These are phyloP conservation scores for Aix galericulata DNA, from an alignment of 2,113 vertebrate species.

Conservation along the genomic window DNA sequence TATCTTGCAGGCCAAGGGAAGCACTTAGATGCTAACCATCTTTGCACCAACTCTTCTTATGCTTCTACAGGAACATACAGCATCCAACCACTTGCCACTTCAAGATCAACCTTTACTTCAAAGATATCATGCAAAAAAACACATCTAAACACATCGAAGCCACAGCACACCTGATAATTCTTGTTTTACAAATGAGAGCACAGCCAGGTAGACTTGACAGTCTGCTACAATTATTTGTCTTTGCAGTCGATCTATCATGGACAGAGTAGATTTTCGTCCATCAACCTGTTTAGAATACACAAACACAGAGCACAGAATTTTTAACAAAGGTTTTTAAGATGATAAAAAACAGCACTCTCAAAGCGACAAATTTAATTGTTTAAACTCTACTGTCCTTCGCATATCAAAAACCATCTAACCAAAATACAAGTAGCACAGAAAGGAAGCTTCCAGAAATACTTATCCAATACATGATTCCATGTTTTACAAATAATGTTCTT, in stretches of 20 bases:
- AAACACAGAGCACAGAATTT: not conserved
- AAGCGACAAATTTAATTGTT: not conserved
- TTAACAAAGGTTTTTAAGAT: not conserved
- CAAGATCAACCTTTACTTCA: not conserved
- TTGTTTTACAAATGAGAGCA: conserved; percentile 96
- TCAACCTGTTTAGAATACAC: conserved; percentile 82
- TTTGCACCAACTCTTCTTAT: not conserved
- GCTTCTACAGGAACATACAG: not conserved
- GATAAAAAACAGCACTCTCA: not conserved
- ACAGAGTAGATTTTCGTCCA: conserved; percentile 84
- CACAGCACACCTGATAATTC: conserved; percentile 89
- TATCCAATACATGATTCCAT: not conserved
- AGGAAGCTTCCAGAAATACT: not conserved
- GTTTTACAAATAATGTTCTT: conserved; percentile 62
- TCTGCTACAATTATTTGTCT: conserved; percentile 98
- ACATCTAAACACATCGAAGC: not conserved
- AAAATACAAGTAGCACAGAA: not conserved
- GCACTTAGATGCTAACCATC: not conserved
- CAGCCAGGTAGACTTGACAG: conserved; percentile 97
- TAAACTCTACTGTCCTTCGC: not conserved
- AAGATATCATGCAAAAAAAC: not conserved
- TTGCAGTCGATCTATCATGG: conserved; percentile 92
- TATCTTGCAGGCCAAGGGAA: not conserved
- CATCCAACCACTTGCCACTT: not conserved
- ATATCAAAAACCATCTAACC: not conserved